Base-by-base conservation (phyloP, 2,888 invertebrate genomes). In the Spialia ferax region DNA sequence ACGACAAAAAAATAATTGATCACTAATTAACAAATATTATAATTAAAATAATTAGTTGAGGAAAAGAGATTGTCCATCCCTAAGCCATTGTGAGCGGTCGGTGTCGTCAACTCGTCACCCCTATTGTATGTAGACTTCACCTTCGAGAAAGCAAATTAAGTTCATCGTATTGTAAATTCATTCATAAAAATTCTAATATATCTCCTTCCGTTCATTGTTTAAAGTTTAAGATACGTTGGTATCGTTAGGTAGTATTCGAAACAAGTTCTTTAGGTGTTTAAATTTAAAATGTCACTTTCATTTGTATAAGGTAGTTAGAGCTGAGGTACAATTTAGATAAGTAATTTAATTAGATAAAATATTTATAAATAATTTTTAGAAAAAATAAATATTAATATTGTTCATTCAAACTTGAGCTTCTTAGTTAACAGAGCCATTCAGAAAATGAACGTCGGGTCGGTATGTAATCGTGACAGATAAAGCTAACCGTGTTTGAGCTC, bases 401-500 rank as follows among this genome's bases (percentile, higher is more conserved):
- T 42, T n/a, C 5, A 45, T 2, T 20, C 50, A 10, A 22, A 48
- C 10, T 42, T 20, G n/a, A 13, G 11, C 45, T 10, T 18, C 52
- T 35, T 32, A 22, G 35, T 35, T 32, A 50, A 65, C 50, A 65
- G 59, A 50, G 63, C 23, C 26, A 23, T 38, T 55, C 42, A 18
- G 42, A 20, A 57, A 59, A 59, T 29, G 64, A 69, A 61, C 66
- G 64, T n/a, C n/a, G n/a, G n/a, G n/a, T n/a, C n/a, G n/a, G n/a
- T n/a, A n/a, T n/a, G n/a, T 68, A 74, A 72, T 72, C 67, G 81
- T 78, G 77, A 79, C 79, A 86, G 88, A 90, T 89, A 88, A 85
- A 83, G 80, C 77, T 83, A 89, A 89, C 88, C 85, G 87, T 89
- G 89, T 88, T 83, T 84, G 79, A 76, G 70, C 74, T 76, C 81